Evolutionary conservation across 2,797 vertebrate genomes (phyloP).

Genomic region (Prunella strophiata): DNA sequence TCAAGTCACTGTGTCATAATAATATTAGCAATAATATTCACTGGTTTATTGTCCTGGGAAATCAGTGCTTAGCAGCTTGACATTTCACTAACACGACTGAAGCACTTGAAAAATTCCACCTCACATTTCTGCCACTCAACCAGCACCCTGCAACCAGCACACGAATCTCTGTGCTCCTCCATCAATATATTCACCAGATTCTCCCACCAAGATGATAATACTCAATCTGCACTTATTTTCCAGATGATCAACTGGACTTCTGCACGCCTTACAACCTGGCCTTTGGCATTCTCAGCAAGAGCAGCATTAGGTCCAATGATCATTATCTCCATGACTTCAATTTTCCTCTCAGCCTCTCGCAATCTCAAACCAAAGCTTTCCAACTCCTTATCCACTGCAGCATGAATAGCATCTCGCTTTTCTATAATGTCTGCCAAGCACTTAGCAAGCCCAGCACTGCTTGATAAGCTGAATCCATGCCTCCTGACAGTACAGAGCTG

Average conservation of each 20-base stretch:
- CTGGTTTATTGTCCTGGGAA: neutral
- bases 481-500: neutral
- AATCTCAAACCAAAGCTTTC: constrained; percentile 61
- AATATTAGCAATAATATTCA: neutral
- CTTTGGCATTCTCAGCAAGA: constrained; percentile 68
- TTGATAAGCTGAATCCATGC: constrained; percentile 53
- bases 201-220: constrained; percentile 48
- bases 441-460: constrained; percentile 42
- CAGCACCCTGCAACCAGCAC: neutral
- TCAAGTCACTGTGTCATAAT: neutral
- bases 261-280: constrained; percentile 53
- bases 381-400: constrained; percentile 64
- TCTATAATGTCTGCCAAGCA: constrained; percentile 61
- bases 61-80: neutral
- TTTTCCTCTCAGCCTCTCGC: constrained; percentile 63
- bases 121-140: neutral
- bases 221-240: constrained; percentile 67
- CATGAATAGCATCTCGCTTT: constrained; percentile 57
- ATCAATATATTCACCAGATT: neutral
- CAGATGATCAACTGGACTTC: constrained; percentile 64
- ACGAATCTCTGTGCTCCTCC: neutral
- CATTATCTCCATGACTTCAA: constrained; percentile 68
- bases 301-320: constrained; percentile 63
- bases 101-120: neutral
- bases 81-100: neutral